Conservation (phyloP, 2,797 vertebrate genomes). For the Arvicola amphibius region DNA sequence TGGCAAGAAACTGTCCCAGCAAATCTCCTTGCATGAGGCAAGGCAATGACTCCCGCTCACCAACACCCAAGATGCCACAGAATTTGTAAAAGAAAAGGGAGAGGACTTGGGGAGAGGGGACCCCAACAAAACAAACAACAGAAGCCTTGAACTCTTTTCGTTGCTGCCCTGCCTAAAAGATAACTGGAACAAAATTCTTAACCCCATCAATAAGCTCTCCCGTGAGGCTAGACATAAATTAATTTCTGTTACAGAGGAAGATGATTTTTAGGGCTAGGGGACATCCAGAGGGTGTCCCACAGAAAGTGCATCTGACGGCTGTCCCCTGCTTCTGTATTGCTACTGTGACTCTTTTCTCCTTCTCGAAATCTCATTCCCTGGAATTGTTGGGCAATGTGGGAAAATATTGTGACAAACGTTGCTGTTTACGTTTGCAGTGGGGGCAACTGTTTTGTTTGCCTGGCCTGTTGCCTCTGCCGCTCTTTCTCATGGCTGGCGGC, state of each 20-base stretch:
- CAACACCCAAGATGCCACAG: background rate
- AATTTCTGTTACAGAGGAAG: background rate
- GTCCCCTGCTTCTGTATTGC: background rate
- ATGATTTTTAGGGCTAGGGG: background rate
- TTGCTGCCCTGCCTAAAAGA: background rate
- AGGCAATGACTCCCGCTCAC: background rate
- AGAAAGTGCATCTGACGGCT: background rate
- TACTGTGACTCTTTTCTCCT: background rate
- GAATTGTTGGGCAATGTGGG: conserved; percentile 74
- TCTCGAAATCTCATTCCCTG: background rate
- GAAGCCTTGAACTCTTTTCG: background rate
- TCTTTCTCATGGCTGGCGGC: conserved; percentile 83
- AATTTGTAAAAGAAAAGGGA: background rate
- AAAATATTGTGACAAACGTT: conserved; percentile 79
- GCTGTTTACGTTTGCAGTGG: conserved; percentile 64
- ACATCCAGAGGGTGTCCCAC: background rate
- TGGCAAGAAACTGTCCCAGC: background rate
- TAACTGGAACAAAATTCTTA: background rate
- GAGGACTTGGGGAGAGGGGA: no score
- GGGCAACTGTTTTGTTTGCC: conserved; percentile 59
- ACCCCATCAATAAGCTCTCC: background rate
- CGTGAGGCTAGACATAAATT: background rate
- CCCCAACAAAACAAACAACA: background rate
- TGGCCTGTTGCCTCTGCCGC: conserved; percentile 69
- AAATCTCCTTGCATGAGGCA: background rate